Base-by-base conservation (phyloP, 1,140 invertebrate genomes). In the Polyergus mexicanus region DNA sequence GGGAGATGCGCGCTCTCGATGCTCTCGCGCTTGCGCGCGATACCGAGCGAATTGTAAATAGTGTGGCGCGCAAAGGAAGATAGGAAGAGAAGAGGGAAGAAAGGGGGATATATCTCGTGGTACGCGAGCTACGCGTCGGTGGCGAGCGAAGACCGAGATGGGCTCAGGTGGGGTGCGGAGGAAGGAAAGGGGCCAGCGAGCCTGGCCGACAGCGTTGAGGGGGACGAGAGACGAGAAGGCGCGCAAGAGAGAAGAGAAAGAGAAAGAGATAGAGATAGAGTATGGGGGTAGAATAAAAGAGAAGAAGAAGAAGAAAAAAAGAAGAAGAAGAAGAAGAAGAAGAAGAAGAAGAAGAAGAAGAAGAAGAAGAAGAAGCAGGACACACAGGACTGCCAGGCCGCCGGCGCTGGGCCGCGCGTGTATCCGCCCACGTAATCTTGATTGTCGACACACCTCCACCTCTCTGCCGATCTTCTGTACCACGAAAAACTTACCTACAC, bases 401-500 rank as follows among this genome's bases (percentile, higher is more conserved):
- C 88, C 90, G 92, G 92, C 92, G 91, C 89, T 90, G 92, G 92
- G 83, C 83, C 87, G 85, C 91, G 89, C 89, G 89, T 90, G 90
- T 91, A 90, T 91, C 90, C 89, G 90, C 89, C 90, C 89, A 91
- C 89, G 89, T 91, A 91, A 91, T 91, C 89, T 91, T 93, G 92
- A 93, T 93, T 93, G 92, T 93, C 92, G 92, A 92, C 92, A 93
- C 92, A 92, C 92, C 91, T 92, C 92, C 91, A 92, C 92, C 92
- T 92, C 88, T 88, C 88, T 88, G 89, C 88, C 75, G 86, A 54
- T 69, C 72, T 19, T 51, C 47, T 86, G 72, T 85, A 84, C 85
- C 85, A 84, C 85, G 85, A 86, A 89, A 84, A 89, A 84, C 80
- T 68, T 86, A 88, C 86, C 85, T 77, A 88, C 88, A 85, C 86